phyloP scores from a whole-genome alignment of 2,888 invertebrate species.

The Acrobasis consociella region DNA sequence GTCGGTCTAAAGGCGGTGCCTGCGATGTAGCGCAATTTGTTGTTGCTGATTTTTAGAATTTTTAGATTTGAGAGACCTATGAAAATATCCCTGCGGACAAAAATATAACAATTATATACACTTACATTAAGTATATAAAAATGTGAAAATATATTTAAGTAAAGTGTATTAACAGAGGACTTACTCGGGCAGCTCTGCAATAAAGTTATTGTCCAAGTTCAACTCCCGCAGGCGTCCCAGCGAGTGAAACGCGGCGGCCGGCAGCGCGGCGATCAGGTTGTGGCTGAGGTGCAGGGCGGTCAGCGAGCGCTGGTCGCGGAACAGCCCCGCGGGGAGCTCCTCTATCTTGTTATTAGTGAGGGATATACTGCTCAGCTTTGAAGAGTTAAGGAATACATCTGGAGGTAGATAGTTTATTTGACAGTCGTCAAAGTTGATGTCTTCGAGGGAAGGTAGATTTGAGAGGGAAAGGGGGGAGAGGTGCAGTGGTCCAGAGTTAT shows the following conservation, averaged over 20 bases:
- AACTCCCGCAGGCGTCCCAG: constrained; percentile 6
- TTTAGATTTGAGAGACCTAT: neutral
- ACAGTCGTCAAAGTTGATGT: neutral
- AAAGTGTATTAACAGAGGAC: neutral
- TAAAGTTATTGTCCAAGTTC: constrained; percentile 15
- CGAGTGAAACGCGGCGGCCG: neutral
- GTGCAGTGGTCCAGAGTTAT: neutral
- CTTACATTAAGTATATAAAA: neutral
- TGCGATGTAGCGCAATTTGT: constrained; percentile 2
- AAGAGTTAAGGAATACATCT: constrained; percentile 2
- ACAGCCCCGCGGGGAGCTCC: neutral
- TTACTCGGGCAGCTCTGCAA: constrained; percentile 17
- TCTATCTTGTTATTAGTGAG: neutral
- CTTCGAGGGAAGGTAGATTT: constrained; percentile 6
- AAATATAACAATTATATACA: neutral
- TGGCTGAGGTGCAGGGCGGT: neutral
- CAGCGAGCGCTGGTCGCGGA: constrained; percentile 5
- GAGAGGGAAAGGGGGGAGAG: constrained; percentile 6
- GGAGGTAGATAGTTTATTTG: neutral
- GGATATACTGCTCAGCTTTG: neutral
- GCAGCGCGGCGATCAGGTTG: constrained; percentile 4
- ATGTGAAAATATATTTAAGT: neutral
- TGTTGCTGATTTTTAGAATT: neutral
- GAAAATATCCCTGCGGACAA: constrained; percentile 13
- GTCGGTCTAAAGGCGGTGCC: neutral